phyloP scores from a whole-genome alignment of 2,113 vertebrate genomes.

The Chascanopsetta lugubris region DNA sequence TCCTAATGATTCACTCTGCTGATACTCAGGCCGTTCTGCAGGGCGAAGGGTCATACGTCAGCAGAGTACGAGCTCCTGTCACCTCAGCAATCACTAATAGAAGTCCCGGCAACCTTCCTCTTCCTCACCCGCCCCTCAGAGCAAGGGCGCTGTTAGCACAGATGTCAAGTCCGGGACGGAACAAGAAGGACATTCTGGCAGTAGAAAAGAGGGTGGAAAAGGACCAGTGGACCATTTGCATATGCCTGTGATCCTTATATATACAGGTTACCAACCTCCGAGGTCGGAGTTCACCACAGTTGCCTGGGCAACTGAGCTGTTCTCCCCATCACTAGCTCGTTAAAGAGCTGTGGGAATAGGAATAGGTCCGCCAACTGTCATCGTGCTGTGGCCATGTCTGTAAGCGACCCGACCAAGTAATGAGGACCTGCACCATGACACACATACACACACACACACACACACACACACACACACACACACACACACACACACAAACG shows the following conservation, averaged over 20 bases:
- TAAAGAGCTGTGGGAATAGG: constrained; percentile 77
- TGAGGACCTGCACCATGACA: constrained; percentile 68
- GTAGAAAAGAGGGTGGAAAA: constrained; percentile 60
- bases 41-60: constrained; percentile 49
- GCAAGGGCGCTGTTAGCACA: constrained; percentile 74
- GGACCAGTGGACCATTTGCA: constrained; percentile 69
- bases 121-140: constrained; percentile 64
- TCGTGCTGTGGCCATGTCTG: constrained; percentile 68
- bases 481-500: neutral
- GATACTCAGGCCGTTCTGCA: constrained; percentile 42
- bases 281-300: constrained; percentile 71
- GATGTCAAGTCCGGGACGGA: constrained; percentile 72
- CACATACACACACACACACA: constrained; percentile 25
- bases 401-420: constrained; percentile 71
- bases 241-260: constrained; percentile 81
- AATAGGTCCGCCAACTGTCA: constrained; percentile 78
- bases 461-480: constrained; percentile 21
- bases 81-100: constrained; percentile 68
- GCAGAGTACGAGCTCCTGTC: constrained; percentile 57
- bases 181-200: constrained; percentile 76
- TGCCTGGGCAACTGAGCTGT: constrained; percentile 69
- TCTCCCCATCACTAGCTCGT: constrained; percentile 77
- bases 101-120: constrained; percentile 48
- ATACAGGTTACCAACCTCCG: constrained; percentile 79
- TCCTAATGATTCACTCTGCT: constrained; percentile 60